Percentiles rank a stretch among this genome's conserved stretches.
phyloP scores from a whole-genome alignment of 2,113 vertebrate species.

The Cynopterus brachyotis region DNA sequence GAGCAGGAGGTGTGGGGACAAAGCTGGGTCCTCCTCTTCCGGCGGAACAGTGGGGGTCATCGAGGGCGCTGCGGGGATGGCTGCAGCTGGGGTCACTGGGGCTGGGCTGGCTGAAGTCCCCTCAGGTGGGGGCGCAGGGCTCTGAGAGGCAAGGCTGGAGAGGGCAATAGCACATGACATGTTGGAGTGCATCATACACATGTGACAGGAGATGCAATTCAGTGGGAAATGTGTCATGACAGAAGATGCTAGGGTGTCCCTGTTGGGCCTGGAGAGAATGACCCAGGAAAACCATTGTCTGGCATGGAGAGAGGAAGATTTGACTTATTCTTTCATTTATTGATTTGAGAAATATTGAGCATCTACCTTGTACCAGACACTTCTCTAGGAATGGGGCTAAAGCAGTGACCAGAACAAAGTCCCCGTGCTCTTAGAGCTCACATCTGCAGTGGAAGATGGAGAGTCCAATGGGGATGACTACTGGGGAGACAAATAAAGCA shows the following conservation, averaged over 20 bases:
- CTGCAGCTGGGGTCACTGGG: slow-evolving; percentile 18
- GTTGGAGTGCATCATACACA: neutral
- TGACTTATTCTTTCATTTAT: neutral
- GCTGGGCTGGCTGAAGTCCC: slow-evolving; percentile 26
- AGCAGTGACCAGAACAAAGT: neutral
- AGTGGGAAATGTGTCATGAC: neutral
- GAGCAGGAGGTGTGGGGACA: slow-evolving; percentile 92
- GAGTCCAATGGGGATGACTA: neutral
- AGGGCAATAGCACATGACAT: neutral
- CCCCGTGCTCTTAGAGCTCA: neutral
- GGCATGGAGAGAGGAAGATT: neutral
- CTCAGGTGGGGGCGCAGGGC: slow-evolving; percentile 11
- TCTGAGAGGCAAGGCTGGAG: slow-evolving; percentile 51
- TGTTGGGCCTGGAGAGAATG: neutral
- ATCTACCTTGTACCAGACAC: neutral
- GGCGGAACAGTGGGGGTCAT: neutral
- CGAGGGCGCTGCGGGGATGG: neutral
- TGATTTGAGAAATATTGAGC: neutral
- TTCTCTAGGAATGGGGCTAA: neutral
- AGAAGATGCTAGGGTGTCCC: neutral
- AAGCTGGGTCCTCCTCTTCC: slow-evolving; percentile 87
- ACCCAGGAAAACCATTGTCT: neutral
- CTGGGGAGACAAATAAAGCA: neutral
- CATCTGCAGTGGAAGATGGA: neutral
- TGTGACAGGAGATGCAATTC: neutral